phyloP scores from a whole-genome alignment of 2,888 invertebrate species.

The Apotomis betuletana region DNA sequence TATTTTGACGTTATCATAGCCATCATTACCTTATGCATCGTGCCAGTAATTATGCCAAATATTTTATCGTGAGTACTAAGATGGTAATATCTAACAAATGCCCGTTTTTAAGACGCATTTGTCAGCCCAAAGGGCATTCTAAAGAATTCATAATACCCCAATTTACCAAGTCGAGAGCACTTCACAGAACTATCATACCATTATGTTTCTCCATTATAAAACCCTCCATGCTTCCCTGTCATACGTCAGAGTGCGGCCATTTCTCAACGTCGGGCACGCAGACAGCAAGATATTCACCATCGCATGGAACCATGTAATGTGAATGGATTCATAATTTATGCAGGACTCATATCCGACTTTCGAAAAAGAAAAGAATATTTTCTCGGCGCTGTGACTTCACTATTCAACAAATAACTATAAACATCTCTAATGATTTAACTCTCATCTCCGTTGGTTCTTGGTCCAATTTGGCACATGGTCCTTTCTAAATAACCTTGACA shows the following conservation, averaged over 20 bases:
- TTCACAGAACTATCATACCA: slow-evolving; percentile 3
- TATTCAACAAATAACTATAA: background rate
- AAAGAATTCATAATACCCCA: background rate
- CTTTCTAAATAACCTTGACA: too few species aligned
- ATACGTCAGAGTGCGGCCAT: slow-evolving; percentile 1
- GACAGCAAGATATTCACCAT: slow-evolving; percentile 14
- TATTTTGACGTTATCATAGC: too few species aligned
- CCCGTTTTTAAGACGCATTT: background rate
- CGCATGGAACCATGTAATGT: slow-evolving; percentile 10
- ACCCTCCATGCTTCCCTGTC: slow-evolving; percentile 12
- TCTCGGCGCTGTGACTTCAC: too few species aligned
- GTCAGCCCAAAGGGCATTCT: background rate
- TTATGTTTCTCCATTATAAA: slow-evolving; percentile 6
- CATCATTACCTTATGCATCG: too few species aligned
- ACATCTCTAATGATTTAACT: background rate
- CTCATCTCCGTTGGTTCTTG: too few species aligned
- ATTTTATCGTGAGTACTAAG: too few species aligned
- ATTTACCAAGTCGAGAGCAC: background rate
- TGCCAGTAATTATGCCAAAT: too few species aligned
- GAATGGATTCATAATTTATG: slow-evolving; percentile 17
- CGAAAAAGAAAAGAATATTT: background rate
- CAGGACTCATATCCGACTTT: slow-evolving; percentile 3
- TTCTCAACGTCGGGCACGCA: slow-evolving; percentile 4
- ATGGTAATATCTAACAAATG: too few species aligned
- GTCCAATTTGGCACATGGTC: too few species aligned